Evolutionary conservation across 2,797 vertebrate genomes (phyloP), one percentile per base, ranked within the genome.

Genomic region (Hippocampus kuda): DNA sequence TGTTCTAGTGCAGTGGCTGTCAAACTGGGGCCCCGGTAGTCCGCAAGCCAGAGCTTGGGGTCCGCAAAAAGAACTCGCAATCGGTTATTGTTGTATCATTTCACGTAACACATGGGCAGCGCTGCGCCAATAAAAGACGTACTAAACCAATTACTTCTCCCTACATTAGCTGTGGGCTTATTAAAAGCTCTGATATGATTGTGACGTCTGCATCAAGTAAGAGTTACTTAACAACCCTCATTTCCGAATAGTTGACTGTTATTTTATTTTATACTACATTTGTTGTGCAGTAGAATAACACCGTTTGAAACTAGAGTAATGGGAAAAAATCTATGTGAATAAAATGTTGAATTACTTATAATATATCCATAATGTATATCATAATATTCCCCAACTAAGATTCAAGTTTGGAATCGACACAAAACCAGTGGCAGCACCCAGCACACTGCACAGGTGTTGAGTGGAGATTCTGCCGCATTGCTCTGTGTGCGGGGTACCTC

Each of bases 171-270:
- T 60, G 30, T 60, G 16, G 27, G 16, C 27, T 60, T 34, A 60
- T 34, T 34, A 60, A 60, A 30, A 60, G 57, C 57, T 60, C 16
- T 30, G 57, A 60, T 60, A 30, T 60, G 27, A 60, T 60, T 60
- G 57, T 60, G 57, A 60, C 57, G 27, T 60, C 20, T 60, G 30
- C 57, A 30, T 16, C 16, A 48, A 13, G 34, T 38, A 38, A 38
- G 34, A 38, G 34, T 38, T 38, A 38, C 34, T 38, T 38, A 38
- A 60, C 27, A 18, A 18, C 0, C 57, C 26, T 60, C 34, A 34
- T 34, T 34, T 34, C 34, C 7, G 6, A 38, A 38, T 38, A 38
- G 34, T 38, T 38, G 34, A 38, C 34, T 7, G 34, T 38, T 8
- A 38, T 38, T 7, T 38, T 7, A 38, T 38, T 38, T 38, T 38